Evolutionary conservation across 2,888 invertebrate genomes (phyloP).

Genomic region (Scaptomyza cyrtandrae): DNA sequence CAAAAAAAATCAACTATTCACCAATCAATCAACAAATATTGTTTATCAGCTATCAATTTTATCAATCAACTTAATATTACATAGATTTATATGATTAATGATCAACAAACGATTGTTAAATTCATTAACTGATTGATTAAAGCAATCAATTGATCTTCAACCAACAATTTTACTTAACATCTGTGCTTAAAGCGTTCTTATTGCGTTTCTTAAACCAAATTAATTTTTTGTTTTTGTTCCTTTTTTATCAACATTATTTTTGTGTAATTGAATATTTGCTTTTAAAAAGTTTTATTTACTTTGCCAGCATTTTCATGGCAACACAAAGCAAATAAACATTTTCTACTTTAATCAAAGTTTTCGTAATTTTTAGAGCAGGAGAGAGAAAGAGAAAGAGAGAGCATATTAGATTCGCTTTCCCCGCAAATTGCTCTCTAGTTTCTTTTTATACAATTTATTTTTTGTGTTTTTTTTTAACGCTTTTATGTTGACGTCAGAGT

Average conservation of each 20-base stretch:
- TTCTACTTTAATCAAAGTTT: not conserved
- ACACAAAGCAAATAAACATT: not conserved
- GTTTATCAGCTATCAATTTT: no score
- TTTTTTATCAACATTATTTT: not conserved
- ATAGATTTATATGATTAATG: no score
- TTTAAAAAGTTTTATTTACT: not conserved
- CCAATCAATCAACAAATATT: no score
- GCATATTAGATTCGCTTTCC: slow-evolving; percentile 7
- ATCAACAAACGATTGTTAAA: no score
- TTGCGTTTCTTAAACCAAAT: not conserved
- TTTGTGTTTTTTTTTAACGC: slow-evolving; percentile 11
- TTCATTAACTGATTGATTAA: no score
- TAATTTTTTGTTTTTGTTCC: not conserved
- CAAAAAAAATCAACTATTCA: no score
- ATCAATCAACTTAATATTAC: no score
- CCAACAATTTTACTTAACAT: no score
- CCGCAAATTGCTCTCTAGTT: not conserved
- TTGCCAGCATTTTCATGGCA: not conserved
- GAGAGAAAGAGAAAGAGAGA: slow-evolving; percentile 1
- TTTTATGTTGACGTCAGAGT: slow-evolving; percentile 43
- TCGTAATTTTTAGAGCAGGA: not conserved
- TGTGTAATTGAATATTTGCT: not conserved
- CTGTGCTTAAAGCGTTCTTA: no score
- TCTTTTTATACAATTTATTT: not conserved
- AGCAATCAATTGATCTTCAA: no score